A percentile compares a stretch with the other conserved stretches of the same genome.
phyloP scores from a whole-genome alignment of 2,113 vertebrate species.

The Abramis brama region DNA sequence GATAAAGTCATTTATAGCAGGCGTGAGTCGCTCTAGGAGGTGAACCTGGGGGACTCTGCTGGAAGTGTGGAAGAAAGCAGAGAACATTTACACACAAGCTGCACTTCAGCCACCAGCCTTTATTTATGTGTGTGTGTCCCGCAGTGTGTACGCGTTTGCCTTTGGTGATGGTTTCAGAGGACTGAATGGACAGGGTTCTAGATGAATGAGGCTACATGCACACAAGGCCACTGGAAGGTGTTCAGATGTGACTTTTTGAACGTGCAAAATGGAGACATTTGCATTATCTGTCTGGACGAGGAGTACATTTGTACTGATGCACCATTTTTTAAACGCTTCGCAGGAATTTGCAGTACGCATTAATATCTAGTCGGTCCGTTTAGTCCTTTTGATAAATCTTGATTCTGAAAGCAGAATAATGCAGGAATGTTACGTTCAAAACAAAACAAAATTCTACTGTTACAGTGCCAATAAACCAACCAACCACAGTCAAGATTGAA shows the following conservation, averaged over 20 bases:
- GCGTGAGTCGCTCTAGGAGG: constrained; percentile 38
- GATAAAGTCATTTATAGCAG: constrained; percentile 58
- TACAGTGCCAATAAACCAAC: neutral
- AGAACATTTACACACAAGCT: constrained; percentile 24
- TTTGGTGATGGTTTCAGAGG: constrained; percentile 22
- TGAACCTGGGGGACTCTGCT: constrained; percentile 33
- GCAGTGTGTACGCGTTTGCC: neutral
- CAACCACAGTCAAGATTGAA: neutral
- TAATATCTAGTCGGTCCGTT: neutral
- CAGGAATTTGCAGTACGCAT: neutral
- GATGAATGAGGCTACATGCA: neutral
- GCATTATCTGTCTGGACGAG: neutral
- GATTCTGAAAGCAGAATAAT: neutral
- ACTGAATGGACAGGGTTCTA: neutral
- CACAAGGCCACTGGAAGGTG: neutral
- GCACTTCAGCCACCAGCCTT: neutral
- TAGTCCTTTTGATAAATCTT: neutral
- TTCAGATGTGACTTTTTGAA: neutral
- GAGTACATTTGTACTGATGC: neutral
- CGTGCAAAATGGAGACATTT: neutral
- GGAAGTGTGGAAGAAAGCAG: constrained; percentile 2
- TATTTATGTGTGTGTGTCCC: neutral
- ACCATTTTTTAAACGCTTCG: neutral
- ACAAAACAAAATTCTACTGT: neutral
- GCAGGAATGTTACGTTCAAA: neutral